Evolutionary conservation across 1,140 invertebrate species (phyloP), one percentile per base, ranked within the genome.

Genomic region (Babylonia areolata): DNA sequence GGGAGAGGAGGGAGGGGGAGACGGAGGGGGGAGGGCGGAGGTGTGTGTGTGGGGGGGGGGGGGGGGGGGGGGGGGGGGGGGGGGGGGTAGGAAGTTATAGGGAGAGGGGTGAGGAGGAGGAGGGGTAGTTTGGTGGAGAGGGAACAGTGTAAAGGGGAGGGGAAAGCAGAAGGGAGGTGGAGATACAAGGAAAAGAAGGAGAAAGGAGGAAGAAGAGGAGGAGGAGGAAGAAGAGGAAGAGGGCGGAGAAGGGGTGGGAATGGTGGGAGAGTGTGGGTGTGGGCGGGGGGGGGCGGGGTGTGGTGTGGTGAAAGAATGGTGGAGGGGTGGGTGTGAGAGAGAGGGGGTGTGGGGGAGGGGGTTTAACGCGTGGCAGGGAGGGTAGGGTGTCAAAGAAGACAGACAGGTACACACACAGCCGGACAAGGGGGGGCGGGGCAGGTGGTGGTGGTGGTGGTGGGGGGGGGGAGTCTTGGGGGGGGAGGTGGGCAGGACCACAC

Each of bases 361-460:
- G 58, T 28, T 28, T 64, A 5, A 28, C 58, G 28, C 58, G 58
- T n/a, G 58, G 58, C 58, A 64, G 28, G 58, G 58, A 64, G 58
- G 46, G 58, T n/a, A 64, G 58, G 58, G 58, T 64, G 58, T 64
- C 58, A 23, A n/a, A 23, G 58, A 64, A 64, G 28, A 64, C 58
- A 64, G 28, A 23, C 58, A n/a, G 58, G 28, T n/a, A 20, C 58
- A 64, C 28, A 23, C 15, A 23, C 5, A 64, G 58, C 58, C 28
- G 58, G 58, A 64, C 58, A 64, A 64, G 58, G 28, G 42, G n/a
- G 58, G 58, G 58, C 58, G 58, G 58, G 58, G 58, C 58, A 64
- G 58, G 58, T 6, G 46, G 46, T 11, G 46, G 46, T 6, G 46
- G 46, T 51, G 46, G 46, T 6, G 46, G 9, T 51, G 46, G 20